Evolutionary conservation across 2,888 invertebrate species (phyloP), one percentile per base, ranked within the genome.

Genomic region (Athrips mouffetella): DNA sequence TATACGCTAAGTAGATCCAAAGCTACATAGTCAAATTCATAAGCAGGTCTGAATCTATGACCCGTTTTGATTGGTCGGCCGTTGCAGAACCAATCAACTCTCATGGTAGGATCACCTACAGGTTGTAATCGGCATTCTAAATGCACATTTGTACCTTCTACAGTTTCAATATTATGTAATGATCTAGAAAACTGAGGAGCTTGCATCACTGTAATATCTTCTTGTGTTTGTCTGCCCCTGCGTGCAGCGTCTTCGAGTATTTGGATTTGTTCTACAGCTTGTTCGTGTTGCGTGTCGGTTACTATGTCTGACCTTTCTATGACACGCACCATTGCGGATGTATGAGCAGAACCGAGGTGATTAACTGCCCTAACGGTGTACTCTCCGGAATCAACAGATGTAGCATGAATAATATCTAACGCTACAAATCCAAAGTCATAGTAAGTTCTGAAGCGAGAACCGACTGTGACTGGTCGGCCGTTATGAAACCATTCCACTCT

Each of bases 351-450:
- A 27, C 99, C 99, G 31, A 97, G 90, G 67, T 96, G 96, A 72
- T 99, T 99, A 0, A 96, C 95, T 21, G 98, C 98, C 54, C 96
- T 90, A 35, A 94, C 96, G 0, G 97, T 98, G 71, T 99, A 99
- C 86, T 97, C 97, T 45, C 98, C 98, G 29, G 96, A 94, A 82
- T 99, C 99, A 51, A 95, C 91, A n/a, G 96, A 94, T 48, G 96
- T 97, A 15, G 96, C 94, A 72, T 98, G 96, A 54, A 98, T 92
- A 52, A 99, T 97, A 70, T 99, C 99, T 60, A 99, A 86, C 29
- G 98, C 97, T 47, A 99, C 97, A 76, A 96, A 98, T 13, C 99
- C 99, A 76, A 99, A 99, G 74, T 99, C 99, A 70, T 97, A 96
- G 75, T 97, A 96, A 18, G 98, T 97, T 72, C 94, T 93, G 89